Conservation (phyloP, 2,113 vertebrate species). For the Bombycilla garrulus region DNA sequence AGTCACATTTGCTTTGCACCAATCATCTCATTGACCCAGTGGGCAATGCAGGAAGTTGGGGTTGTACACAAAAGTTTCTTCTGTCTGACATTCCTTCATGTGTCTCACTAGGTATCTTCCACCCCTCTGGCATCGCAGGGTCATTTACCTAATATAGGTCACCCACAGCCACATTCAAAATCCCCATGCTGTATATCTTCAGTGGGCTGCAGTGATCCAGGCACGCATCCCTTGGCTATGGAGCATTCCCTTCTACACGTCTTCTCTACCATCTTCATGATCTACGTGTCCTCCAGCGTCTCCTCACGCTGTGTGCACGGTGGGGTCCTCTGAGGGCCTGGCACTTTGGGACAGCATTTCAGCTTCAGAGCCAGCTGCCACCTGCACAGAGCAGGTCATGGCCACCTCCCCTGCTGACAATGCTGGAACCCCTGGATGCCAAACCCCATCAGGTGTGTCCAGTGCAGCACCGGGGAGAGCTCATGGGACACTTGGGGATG, state of each 20-base stretch:
- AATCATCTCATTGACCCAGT: neutral
- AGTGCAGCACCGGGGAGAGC: neutral
- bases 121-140: neutral
- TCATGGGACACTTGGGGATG: neutral
- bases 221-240: fast-evolving
- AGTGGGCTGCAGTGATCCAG: neutral
- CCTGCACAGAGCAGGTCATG: neutral
- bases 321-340: neutral
- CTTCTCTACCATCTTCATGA: neutral
- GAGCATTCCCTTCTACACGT: neutral
- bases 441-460: neutral
- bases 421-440: neutral
- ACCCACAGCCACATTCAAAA: neutral
- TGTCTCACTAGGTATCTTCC: neutral
- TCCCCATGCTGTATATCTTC: neutral
- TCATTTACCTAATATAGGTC: neutral
- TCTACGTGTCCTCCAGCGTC: neutral
- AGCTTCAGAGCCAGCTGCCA: neutral
- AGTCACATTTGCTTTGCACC: neutral
- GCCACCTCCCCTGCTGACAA: neutral
- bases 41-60: neutral
- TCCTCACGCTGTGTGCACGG: fast-evolving
- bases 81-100: neutral
- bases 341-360: neutral
- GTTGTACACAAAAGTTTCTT: neutral